Base-by-base conservation (phyloP, 2,113 vertebrate species). In the Spea multiplicata region DNA sequence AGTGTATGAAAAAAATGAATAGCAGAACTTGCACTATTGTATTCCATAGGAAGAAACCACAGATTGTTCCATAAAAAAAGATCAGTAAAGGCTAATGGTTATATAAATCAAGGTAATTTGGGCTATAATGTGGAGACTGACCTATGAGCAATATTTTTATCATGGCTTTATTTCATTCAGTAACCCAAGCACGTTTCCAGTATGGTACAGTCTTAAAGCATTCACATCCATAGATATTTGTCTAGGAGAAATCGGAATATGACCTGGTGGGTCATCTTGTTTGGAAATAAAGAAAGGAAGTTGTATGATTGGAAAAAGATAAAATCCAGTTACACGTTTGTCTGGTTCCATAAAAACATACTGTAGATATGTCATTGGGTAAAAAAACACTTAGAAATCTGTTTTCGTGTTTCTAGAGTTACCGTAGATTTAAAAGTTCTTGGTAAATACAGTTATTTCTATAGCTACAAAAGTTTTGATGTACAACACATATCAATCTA, bases 81-180 rank as follows among this genome's bases (percentile, higher is more conserved):
- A 71, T 71, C 48, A 71, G 16, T 49, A 59, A 59, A 59, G 12
- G 10, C 55, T 13, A 59, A 59, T 64, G n/a, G 48, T 13, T 10
- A 3, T 9, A 66, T 74, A 65, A 74, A 74, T 74, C 73, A 74
- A 9, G 14, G 61, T 74, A 74, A 52, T 44, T 7, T 5, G 52
- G 16, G 44, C 17, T 17, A 64, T 44, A 75, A 44, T 75, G 5
- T n/a, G 17, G 49, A 14, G 12, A 74, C 16, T 74, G 57, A 64
- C 62, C 45, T 30, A 67, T 14, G 44, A 67, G 66, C 44, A 47
- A 47, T 67, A 46, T 45, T 45, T 46, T 5, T 67, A 14, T 30
- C 45, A 14, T n/a, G 59, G 13, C 30, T 30, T 30, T 30, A 30
- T 30, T 30, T 30, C 30, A 30, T 30, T 30, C 30, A 30, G 30